Evolutionary conservation across 2,113 vertebrate genomes (phyloP).

Genomic region (Sinocyclocheilus rhinocerous): DNA sequence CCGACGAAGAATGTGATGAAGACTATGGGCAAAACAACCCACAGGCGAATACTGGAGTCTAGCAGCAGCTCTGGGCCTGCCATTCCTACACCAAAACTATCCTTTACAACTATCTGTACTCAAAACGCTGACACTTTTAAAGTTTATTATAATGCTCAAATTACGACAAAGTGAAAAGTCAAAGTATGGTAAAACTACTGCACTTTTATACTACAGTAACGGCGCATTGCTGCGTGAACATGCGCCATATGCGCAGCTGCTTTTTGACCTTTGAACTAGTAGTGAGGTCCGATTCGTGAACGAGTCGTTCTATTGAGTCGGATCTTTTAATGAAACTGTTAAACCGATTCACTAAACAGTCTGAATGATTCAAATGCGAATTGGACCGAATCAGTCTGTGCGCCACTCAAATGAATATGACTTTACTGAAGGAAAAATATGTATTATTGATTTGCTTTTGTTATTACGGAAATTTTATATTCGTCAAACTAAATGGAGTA

Average conservation of each 20-base stretch:
- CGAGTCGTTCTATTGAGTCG: neutral
- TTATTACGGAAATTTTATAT: too few relatives aligned
- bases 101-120: neutral
- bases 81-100: constrained; percentile 62
- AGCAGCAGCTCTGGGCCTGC: constrained; percentile 78
- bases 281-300: neutral
- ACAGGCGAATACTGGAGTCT: constrained; percentile 82
- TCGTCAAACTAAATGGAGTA: too few relatives aligned
- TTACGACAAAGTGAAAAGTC: too few relatives aligned
- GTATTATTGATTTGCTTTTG: too few relatives aligned
- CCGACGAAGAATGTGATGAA: constrained; percentile 82
- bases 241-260: neutral
- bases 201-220: neutral
- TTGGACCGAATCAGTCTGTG: too few relatives aligned
- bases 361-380: too few relatives aligned
- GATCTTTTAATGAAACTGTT: neutral
- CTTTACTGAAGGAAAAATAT: too few relatives aligned
- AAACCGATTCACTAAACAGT: neutral
- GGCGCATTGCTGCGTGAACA: neutral
- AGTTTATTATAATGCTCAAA: neutral
- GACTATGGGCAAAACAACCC: constrained; percentile 84
- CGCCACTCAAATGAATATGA: too few relatives aligned
- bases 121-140: neutral
- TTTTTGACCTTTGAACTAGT: constrained; percentile 33
- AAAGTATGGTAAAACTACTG: neutral